Percentiles rank a stretch among this genome's conserved stretches.
Evolutionary conservation across 2,888 invertebrate genomes (phyloP).

Genomic region (Reticulitermes lucifugus): DNA sequence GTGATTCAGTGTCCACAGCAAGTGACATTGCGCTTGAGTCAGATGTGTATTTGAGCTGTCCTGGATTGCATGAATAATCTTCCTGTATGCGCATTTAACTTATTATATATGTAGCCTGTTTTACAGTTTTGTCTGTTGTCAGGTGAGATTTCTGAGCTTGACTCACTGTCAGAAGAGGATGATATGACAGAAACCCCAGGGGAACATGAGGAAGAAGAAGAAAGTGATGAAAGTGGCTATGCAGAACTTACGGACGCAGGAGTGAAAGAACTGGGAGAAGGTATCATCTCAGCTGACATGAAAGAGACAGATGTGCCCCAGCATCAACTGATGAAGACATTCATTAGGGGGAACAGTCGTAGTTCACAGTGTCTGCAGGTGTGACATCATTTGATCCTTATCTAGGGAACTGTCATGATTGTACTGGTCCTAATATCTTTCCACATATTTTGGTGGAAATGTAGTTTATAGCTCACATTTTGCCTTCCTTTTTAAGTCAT

Average conservation of each 20-base stretch:
- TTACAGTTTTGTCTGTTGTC: not conserved
- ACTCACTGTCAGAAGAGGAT: constrained; percentile 60
- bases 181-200: constrained; percentile 51
- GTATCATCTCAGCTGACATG: not conserved
- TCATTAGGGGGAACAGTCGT: not conserved
- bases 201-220: constrained; percentile 69
- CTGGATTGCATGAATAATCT: no score
- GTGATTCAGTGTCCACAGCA: no score
- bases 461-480: constrained; percentile 17
- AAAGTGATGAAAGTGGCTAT: constrained; percentile 92
- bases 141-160: constrained; percentile 56
- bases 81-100: no score
- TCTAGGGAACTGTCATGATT: not conserved
- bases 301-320: constrained; percentile 7
- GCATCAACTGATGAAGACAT: constrained; percentile 17
- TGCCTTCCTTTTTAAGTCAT: constrained; percentile 10
- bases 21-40: no score
- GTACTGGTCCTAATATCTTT: not conserved
- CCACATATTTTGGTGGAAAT: not conserved
- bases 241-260: constrained; percentile 72
- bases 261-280: not conserved
- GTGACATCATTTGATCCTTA: not conserved
- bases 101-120: constrained; percentile 35
- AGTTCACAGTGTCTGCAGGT: constrained; percentile 30
- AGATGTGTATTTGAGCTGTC: no score